phyloP scores from a whole-genome alignment of 2,113 vertebrate species.

The Malurus elegans region DNA sequence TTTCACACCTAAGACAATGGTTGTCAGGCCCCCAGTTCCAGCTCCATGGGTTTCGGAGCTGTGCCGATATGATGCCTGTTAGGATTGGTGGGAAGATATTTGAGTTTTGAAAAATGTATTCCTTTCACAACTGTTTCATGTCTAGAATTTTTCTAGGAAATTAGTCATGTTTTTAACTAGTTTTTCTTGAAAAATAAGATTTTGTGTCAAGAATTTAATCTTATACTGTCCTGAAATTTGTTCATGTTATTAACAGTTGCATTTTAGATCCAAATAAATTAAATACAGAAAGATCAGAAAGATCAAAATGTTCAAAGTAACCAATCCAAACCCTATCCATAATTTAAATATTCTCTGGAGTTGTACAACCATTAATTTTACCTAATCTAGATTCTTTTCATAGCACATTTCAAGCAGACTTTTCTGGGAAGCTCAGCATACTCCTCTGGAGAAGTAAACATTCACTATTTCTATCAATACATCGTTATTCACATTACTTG shows the following conservation, averaged over 20 bases:
- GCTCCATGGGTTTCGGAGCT: neutral
- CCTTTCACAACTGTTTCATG: neutral
- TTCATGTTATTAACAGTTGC: neutral
- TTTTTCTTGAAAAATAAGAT: neutral
- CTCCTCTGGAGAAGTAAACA: neutral
- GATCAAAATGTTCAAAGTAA: neutral
- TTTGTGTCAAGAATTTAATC: neutral
- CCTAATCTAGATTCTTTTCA: neutral
- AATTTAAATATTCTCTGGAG: neutral
- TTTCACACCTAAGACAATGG: neutral
- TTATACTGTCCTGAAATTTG: neutral
- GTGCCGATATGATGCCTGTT: neutral
- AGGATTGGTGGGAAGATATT: neutral
- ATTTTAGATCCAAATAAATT: neutral
- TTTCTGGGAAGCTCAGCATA: neutral
- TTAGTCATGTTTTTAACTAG: neutral
- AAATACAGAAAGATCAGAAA: neutral
- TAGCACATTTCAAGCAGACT: neutral
- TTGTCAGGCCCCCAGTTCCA: neutral
- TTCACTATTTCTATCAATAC: neutral
- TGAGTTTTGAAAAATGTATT: neutral
- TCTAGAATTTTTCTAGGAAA: neutral
- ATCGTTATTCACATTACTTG: neutral
- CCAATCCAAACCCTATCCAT: neutral
- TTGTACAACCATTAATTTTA: neutral